Conservation (phyloP, 2,888 invertebrate genomes). For the Phyllotreta striolata region DNA sequence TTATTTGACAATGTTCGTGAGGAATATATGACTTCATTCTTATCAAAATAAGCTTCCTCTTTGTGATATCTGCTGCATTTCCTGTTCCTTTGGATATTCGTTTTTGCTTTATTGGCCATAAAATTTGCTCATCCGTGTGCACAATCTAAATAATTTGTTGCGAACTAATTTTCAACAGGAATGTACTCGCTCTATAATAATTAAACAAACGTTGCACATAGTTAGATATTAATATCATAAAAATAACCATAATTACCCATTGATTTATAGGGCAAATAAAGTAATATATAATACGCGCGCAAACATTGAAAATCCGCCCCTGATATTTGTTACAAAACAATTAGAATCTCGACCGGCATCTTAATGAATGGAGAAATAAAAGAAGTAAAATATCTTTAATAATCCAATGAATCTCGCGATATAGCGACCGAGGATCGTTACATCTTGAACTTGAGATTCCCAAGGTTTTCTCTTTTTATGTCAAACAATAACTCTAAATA, state of each 20-base stretch:
- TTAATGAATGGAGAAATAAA: conserved; percentile 39
- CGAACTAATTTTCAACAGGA: conserved; percentile 1
- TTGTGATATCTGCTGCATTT: conserved; percentile 7
- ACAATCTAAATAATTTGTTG: not conserved
- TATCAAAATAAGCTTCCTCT: not conserved
- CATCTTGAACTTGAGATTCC: conserved; percentile 42
- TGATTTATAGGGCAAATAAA: not conserved
- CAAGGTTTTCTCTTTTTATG: conserved; percentile 43
- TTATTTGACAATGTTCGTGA: no score
- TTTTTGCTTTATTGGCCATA: conserved; percentile 14
- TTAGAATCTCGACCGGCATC: conserved; percentile 29
- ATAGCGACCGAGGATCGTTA: conserved; percentile 8
- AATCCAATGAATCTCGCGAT: conserved; percentile 33
- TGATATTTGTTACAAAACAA: conserved; percentile 36
- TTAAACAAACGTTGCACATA: not conserved
- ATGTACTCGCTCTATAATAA: not conserved
- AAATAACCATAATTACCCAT: not conserved
- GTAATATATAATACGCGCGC: not conserved
- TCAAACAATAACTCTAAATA: conserved; percentile 39
- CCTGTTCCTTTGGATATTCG: conserved; percentile 9
- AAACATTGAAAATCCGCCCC: not conserved
- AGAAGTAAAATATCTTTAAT: conserved; percentile 34
- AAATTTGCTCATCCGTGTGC: conserved; percentile 10
- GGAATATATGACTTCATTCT: no score
- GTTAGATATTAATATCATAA: not conserved